A percentile compares a stretch with the other conserved stretches of the same genome.
Evolutionary conservation across 2,113 vertebrate genomes (phyloP).

Genomic region (Lontra canadensis): DNA sequence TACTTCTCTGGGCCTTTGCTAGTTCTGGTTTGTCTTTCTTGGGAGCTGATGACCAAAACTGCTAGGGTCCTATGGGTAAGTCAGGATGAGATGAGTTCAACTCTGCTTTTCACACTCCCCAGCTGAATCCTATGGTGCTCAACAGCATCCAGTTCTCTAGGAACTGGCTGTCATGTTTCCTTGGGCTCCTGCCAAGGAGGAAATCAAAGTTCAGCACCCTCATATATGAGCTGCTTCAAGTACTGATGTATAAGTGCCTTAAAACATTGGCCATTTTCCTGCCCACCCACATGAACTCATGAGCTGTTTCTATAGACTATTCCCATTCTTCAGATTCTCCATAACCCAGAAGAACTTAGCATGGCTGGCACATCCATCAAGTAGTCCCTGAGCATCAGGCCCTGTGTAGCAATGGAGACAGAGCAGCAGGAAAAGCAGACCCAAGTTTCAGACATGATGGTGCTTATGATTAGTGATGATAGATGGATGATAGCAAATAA

Average conservation of each 20-base stretch:
- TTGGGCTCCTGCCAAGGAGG: neutral
- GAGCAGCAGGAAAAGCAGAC: neutral
- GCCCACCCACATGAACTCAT: neutral
- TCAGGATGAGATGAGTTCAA: neutral
- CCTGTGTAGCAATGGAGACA: neutral
- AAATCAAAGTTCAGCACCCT: neutral
- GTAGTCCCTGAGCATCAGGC: neutral
- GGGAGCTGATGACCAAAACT: neutral
- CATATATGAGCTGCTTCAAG: neutral
- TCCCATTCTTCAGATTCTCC: neutral
- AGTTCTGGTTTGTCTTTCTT: neutral
- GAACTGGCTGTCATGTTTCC: neutral
- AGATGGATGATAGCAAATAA: neutral
- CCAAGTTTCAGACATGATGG: neutral
- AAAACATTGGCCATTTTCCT: neutral
- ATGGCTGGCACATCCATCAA: neutral
- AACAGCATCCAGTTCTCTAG: neutral
- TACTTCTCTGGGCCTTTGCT: neutral
- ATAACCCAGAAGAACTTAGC: neutral
- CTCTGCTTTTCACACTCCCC: neutral
- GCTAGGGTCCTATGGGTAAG: rapidly evolving
- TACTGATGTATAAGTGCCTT: neutral
- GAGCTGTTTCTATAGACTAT: neutral
- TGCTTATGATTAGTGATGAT: neutral
- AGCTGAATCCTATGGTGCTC: rapidly evolving